These are phyloP conservation scores for Pseudococcus longispinus DNA, from an alignment of 2,888 invertebrate species.

Conservation along the genomic window DNA sequence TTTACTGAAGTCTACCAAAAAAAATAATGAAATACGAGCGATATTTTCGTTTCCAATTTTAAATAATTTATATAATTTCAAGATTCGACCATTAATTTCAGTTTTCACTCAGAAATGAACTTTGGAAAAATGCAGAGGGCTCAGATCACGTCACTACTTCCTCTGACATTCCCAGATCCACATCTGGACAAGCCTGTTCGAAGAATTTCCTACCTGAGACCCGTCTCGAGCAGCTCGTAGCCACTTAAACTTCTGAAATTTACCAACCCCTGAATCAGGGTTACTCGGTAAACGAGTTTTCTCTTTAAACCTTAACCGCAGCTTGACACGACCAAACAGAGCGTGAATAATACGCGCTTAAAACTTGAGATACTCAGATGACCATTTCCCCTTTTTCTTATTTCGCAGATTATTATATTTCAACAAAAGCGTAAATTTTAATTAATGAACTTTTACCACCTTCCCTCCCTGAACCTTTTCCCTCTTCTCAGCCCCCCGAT, in stretches of 20 bases:
- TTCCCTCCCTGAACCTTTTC: background rate
- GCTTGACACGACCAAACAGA: constrained; percentile 55
- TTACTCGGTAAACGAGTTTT: constrained; percentile 49
- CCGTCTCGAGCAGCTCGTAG: background rate
- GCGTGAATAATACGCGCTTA: constrained; percentile 51
- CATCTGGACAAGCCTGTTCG: too few relatives aligned
- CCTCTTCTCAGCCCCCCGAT: background rate
- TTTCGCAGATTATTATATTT: constrained; percentile 44
- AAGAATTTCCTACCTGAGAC: too few relatives aligned
- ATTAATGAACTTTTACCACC: constrained; percentile 14
- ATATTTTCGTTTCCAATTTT: too few relatives aligned
- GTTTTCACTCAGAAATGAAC: too few relatives aligned
- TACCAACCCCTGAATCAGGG: background rate
- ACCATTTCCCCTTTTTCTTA: constrained; percentile 47
- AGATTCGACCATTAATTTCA: too few relatives aligned
- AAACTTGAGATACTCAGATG: constrained; percentile 33
- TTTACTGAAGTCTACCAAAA: too few relatives aligned
- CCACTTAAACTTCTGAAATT: background rate
- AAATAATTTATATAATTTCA: too few relatives aligned
- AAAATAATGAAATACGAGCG: too few relatives aligned
- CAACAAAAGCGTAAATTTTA: constrained; percentile 48
- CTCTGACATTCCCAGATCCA: too few relatives aligned
- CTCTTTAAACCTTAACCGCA: constrained; percentile 51
- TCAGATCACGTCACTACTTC: too few relatives aligned
- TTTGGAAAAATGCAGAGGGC: too few relatives aligned